Conservation (phyloP, 2,113 vertebrate species). For the Callorhinus ursinus region DNA sequence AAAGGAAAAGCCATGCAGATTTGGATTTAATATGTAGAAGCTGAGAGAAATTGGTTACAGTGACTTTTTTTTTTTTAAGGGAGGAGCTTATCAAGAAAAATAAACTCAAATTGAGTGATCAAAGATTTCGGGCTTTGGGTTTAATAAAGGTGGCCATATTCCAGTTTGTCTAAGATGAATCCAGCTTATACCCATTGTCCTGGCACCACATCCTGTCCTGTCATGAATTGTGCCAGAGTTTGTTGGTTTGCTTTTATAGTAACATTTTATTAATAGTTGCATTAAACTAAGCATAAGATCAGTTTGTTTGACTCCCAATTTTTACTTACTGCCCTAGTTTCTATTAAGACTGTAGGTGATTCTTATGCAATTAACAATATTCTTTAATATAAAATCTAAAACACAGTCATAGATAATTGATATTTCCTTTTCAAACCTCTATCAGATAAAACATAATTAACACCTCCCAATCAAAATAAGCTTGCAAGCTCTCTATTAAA, state of each 20-base stretch:
- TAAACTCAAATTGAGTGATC: background rate
- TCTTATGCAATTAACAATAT: background rate
- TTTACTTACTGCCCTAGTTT: background rate
- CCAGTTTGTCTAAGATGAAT: background rate
- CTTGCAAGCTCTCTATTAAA: background rate
- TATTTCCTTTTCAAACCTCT: background rate
- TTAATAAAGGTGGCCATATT: background rate
- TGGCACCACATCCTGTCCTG: background rate
- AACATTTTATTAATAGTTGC: background rate
- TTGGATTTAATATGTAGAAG: conserved; percentile 67
- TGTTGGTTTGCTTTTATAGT: background rate
- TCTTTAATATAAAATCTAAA: background rate
- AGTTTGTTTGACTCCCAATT: background rate
- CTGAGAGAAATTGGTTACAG: conserved; percentile 45
- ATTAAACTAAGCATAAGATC: background rate
- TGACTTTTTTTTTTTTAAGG: background rate
- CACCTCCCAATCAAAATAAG: background rate
- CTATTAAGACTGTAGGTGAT: background rate
- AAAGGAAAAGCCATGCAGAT: conserved; percentile 40
- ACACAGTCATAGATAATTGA: background rate
- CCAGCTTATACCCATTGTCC: background rate
- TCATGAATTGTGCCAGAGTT: background rate
- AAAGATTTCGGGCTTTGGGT: background rate
- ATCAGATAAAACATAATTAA: background rate
- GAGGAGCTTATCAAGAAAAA: background rate